Conservation (phyloP, 2,113 vertebrate species). For the Entomyzon cyanotis region DNA sequence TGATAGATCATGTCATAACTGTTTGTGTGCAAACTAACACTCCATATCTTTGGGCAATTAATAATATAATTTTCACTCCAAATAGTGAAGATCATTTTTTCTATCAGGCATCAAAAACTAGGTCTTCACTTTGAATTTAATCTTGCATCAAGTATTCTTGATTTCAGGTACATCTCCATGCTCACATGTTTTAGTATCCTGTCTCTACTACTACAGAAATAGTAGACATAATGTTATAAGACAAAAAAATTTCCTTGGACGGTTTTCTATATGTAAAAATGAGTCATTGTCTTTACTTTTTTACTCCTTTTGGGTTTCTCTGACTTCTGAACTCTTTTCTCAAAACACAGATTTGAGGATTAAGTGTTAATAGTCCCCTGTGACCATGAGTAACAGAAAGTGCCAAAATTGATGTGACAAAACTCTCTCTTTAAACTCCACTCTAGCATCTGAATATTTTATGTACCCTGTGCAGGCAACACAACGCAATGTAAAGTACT, state of each 20-base stretch:
- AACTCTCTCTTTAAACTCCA: conserved; percentile 6
- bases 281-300: background rate
- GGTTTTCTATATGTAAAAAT: background rate
- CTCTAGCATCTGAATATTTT: conserved; percentile 69
- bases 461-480: conserved; percentile 37
- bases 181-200: background rate
- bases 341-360: background rate
- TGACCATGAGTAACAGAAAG: background rate
- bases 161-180: background rate
- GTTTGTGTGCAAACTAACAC: background rate
- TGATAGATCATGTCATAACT: background rate
- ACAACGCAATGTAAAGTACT: conserved; percentile 60
- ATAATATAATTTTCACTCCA: background rate
- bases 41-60: background rate
- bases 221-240: background rate
- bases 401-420: conserved; percentile 48
- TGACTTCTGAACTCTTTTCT: background rate
- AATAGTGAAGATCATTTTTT: background rate
- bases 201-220: background rate
- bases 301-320: background rate
- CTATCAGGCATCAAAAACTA: background rate
- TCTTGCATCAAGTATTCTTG: background rate
- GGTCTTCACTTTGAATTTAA: background rate
- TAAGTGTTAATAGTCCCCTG: background rate
- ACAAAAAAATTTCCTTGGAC: background rate